Percentiles rank a stretch among this genome's conserved stretches.
Conservation (phyloP, 2,113 vertebrate genomes). For the Rhegmatorhina hoffmannsi region DNA sequence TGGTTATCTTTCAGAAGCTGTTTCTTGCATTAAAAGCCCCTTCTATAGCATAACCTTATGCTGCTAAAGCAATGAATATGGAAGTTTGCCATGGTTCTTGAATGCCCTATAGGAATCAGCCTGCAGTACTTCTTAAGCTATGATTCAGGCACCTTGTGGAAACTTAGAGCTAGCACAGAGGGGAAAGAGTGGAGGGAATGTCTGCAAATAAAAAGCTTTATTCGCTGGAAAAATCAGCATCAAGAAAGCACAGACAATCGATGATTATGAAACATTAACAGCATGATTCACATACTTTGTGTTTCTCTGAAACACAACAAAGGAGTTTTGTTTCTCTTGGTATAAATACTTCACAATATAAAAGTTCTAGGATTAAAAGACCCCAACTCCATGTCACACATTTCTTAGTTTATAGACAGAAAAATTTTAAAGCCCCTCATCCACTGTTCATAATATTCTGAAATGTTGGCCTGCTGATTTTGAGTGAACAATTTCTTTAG, state of each 20-base stretch:
- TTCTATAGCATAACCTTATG: not conserved
- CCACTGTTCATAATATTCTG: not conserved
- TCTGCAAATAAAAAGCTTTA: not conserved
- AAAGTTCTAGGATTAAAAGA: not conserved
- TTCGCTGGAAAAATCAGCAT: not conserved
- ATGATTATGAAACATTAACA: not conserved
- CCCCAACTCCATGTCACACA: not conserved
- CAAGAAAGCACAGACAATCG: not conserved
- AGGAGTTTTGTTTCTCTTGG: not conserved
- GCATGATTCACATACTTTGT: not conserved
- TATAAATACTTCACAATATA: not conserved
- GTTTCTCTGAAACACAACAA: not conserved
- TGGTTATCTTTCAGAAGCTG: not conserved
- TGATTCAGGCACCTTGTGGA: not conserved
- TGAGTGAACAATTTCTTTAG: not conserved
- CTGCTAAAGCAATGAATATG: not conserved
- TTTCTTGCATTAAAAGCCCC: not conserved
- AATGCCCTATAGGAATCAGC: not conserved
- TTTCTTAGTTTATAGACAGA: not conserved
- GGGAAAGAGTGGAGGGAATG: not conserved
- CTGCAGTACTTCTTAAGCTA: not conserved
- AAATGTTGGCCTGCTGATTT: not conserved
- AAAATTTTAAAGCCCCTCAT: not conserved
- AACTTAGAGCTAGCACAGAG: not conserved
- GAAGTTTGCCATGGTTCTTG: not conserved